Evolutionary conservation across 2,888 invertebrate species (phyloP), one percentile per base, ranked within the genome.

Genomic region (Hololepta plana): DNA sequence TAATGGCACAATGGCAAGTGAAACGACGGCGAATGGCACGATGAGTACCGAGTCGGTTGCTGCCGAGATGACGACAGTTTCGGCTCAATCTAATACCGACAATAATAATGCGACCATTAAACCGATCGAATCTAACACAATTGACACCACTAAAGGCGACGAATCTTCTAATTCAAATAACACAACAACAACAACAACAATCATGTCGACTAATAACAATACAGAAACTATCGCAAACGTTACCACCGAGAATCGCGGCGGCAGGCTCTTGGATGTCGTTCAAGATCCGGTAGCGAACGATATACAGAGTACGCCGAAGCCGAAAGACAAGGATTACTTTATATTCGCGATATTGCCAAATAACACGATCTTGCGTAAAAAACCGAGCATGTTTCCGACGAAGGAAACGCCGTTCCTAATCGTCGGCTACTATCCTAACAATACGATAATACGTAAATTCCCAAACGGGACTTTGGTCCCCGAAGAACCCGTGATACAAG

Each of bases 391-490:
- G 43, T 61, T 70, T 53, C 70, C 72, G 48, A 58, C 66, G 45
- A 71, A 71, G 56, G 67, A 72, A 47, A 61, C 71, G 43, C 75
- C 76, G 37, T 76, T 70, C 52, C 67, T 76, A 42, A 66, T 77
- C 49, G 73, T 72, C 44, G 76, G 77, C 49, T 65, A 77, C 44
- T 71, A 69, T 51, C 76, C 77, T 39, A 75, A 77, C 60, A 76
- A 76, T 56, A 75, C 72, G 51, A 60, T 77, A 51, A 71, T 79
- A 49, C 69, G 72, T 57, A 77, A 73, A 59, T 79, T 72, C 50
- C 77, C 77, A 37, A 79, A 80, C 46, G 79, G 79, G 52, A 76
- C 77, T 49, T 59, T 72, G 54, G 69, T 77, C 53, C 75, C 76
- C 54, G 72, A 73, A 50, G 55, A 56, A 43, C 52, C 47, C 21